phyloP scores from a whole-genome alignment of 2,888 invertebrate genomes.

The Sarcophaga variegata region DNA sequence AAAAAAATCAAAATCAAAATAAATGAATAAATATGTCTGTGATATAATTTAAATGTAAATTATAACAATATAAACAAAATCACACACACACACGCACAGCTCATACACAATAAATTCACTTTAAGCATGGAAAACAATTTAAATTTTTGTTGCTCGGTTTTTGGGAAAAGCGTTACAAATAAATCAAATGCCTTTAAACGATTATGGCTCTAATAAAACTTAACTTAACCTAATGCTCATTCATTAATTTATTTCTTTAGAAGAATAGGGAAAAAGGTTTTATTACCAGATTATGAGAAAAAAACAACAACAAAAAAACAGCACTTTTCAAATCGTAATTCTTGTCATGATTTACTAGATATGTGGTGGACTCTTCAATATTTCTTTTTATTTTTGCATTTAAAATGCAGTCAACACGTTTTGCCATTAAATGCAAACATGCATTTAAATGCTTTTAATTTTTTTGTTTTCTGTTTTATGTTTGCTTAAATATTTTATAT shows the following conservation, averaged over 20 bases:
- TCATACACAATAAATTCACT: too few species aligned
- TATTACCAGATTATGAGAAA: background rate
- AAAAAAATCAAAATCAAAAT: background rate
- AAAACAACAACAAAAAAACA: background rate
- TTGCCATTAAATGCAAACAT: slow-evolving; percentile 52
- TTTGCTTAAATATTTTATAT: background rate
- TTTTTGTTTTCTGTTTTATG: background rate
- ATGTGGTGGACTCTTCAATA: background rate
- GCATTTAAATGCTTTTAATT: slow-evolving; percentile 48
- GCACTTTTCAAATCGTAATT: slow-evolving; percentile 25
- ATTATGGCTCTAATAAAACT: background rate
- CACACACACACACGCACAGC: background rate
- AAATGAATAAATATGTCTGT: slow-evolving; percentile 23
- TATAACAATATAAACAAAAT: slow-evolving; percentile 12
- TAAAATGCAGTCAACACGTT: slow-evolving; percentile 48
- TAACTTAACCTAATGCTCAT: background rate
- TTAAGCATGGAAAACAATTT: too few species aligned
- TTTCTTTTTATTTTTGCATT: slow-evolving; percentile 18
- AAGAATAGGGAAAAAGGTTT: background rate
- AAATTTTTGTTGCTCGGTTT: background rate
- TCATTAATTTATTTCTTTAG: background rate
- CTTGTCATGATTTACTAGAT: slow-evolving; percentile 31
- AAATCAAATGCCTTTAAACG: background rate
- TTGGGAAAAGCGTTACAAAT: background rate
- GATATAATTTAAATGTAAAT: slow-evolving; percentile 33